Conservation (phyloP, 2,888 invertebrate species). For the Plusia festucae region DNA sequence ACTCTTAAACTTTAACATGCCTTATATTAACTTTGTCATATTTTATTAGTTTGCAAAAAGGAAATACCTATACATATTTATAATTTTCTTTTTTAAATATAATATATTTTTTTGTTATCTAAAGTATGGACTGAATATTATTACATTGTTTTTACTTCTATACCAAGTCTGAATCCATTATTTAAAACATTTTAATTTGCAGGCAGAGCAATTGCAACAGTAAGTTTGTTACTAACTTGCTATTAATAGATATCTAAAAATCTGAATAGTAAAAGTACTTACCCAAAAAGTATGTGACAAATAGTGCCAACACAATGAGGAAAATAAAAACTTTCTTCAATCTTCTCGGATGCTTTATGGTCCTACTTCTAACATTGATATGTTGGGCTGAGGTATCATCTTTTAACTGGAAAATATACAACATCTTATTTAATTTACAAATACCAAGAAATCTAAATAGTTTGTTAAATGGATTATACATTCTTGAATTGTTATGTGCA, state of each 20-base stretch:
- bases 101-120: no score
- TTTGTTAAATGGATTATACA: neutral
- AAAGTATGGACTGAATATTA: no score
- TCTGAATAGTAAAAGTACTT: conserved; percentile 54
- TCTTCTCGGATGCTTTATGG: conserved; percentile 78
- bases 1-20: no score
- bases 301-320: conserved; percentile 77
- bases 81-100: no score
- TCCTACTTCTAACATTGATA: conserved; percentile 75
- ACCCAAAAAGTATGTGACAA: conserved; percentile 84
- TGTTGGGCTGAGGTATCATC: conserved; percentile 80
- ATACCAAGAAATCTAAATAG: neutral
- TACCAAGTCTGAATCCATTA: no score
- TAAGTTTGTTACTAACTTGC: no score
- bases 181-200: no score
- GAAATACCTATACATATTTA: no score
- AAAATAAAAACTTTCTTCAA: conserved; percentile 82
- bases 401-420: conserved; percentile 79
- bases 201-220: no score
- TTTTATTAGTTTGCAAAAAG: no score
- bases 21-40: no score
- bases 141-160: no score
- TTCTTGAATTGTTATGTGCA: neutral
- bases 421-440: conserved; percentile 1
- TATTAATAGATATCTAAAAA: neutral